Evolutionary conservation across 2,888 invertebrate species (phyloP).

Genomic region (Philereme vetulata): DNA sequence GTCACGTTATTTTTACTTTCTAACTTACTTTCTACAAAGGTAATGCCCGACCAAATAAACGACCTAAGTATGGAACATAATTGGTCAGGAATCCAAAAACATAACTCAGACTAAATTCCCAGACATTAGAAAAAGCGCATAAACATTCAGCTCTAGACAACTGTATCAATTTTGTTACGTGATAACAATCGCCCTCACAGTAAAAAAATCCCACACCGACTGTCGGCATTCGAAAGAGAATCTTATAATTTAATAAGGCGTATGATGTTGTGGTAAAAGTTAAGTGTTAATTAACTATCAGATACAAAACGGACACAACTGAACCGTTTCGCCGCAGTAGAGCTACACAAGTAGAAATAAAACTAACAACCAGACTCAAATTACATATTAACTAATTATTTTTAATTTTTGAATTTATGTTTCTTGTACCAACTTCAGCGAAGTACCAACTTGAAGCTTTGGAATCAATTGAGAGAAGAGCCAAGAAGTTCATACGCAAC

Average conservation of each 20-base stretch:
- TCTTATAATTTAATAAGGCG: conserved; percentile 26
- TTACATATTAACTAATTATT: no score
- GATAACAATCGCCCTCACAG: conserved; percentile 13
- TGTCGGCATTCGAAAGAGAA: conserved; percentile 28
- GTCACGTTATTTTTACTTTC: no score
- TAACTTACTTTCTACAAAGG: no score
- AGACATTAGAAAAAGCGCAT: conserved; percentile 12
- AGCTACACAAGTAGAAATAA: not conserved
- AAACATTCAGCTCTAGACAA: conserved; percentile 1
- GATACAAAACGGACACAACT: conserved; percentile 1
- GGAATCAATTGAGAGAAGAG: no score
- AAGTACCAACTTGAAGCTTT: no score
- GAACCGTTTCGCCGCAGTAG: conserved; percentile 4
- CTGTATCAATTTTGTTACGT: conserved; percentile 18
- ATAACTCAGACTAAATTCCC: conserved; percentile 4
- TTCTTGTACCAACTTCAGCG: no score
- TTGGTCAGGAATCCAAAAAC: no score
- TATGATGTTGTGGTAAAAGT: conserved; percentile 31
- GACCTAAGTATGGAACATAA: no score
- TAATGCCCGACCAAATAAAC: no score
- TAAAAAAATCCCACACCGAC: conserved; percentile 17
- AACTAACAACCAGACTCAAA: no score
- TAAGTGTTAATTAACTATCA: conserved; percentile 29
- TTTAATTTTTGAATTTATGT: no score
- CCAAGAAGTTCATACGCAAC: no score